Base-by-base conservation (phyloP, 1,140 invertebrate species). In the Venturia canescens region DNA sequence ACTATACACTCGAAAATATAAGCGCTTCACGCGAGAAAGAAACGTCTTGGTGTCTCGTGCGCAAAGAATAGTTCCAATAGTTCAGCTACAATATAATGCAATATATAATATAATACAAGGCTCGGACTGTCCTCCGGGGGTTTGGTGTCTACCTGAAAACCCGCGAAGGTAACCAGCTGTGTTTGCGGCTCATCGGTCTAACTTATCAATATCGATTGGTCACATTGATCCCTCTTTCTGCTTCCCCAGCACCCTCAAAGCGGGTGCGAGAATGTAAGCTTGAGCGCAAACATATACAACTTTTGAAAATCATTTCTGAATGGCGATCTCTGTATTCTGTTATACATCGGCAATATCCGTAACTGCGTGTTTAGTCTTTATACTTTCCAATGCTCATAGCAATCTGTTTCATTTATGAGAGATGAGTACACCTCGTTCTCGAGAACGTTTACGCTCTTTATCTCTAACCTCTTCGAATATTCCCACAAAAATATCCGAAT, bases 171-270 rank as follows among this genome's bases (percentile, higher is more conserved):
- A 69, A 80, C 85, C 89, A 90, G 90, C 90, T 91, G 89, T 91
- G 87, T 91, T 91, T 91, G 89, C 89, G 83, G 83, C 83, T 82
- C 82, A 84, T 85, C 86, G 85, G 82, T 84, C 86, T 74, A 79
- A 84, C 86, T 90, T 91, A 91, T 90, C 89, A 88, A 63, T 76
- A 87, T 90, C 88, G 87, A 91, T 91, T 89, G 82, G 79, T 78
- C 86, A 89, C 88, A 85, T 87, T 85, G 84, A 80, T 82, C 60
- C 60, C 60, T 15, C 60, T 48, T 48, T 76, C 48, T 57, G 48
- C 29, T 31, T 34, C 31, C 70, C 48, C 57, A n/a, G n/a, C n/a
- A n/a, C 44, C 74, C 53, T 13, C 9, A 31, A 38, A 23, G 50
- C 69, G 76, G 57, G 77, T 67, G 76, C 85, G 48, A 34, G 76